Percentiles rank a stretch among this genome's conserved stretches.
Evolutionary conservation across 1,140 invertebrate species (phyloP).

Genomic region (Drosophila burlai): DNA sequence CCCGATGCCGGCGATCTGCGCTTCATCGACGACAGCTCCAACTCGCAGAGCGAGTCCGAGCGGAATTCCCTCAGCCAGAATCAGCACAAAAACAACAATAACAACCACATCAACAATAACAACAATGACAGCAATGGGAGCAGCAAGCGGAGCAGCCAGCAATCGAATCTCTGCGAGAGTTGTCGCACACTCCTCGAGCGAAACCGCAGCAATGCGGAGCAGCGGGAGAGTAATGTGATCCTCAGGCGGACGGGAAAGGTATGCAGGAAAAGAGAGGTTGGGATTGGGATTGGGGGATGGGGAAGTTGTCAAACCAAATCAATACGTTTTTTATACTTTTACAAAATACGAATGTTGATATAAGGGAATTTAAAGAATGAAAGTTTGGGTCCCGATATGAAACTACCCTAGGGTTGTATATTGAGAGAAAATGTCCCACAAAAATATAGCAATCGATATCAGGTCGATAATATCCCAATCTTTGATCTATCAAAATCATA

Average conservation of each 20-base stretch:
- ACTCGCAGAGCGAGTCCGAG: slow-evolving; percentile 77
- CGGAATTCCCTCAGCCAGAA: slow-evolving; percentile 59
- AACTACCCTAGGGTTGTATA: neutral
- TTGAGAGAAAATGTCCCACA: neutral
- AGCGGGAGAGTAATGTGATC: slow-evolving; percentile 53
- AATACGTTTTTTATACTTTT: neutral
- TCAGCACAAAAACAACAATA: slow-evolving; percentile 25
- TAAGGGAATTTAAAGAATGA: neutral
- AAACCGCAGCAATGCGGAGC: slow-evolving; percentile 74
- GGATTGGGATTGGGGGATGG: neutral
- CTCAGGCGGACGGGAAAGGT: slow-evolving; percentile 53
- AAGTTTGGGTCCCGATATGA: neutral
- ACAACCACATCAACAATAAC: slow-evolving; percentile 39
- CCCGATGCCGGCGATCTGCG: slow-evolving; percentile 64
- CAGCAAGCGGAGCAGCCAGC: slow-evolving; percentile 42
- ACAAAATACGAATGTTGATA: neutral
- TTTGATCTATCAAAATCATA: neutral
- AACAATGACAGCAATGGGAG: slow-evolving; percentile 36
- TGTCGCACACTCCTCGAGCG: slow-evolving; percentile 71
- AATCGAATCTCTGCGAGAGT: slow-evolving; percentile 74
- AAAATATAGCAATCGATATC: neutral
- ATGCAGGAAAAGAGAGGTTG: slow-evolving; percentile 6
- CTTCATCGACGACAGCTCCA: slow-evolving; percentile 82
- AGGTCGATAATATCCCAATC: neutral
- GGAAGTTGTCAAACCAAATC: slow-evolving; percentile 1